Evolutionary conservation across 2,113 vertebrate species (phyloP).

Genomic region (Notothenia rossii): DNA sequence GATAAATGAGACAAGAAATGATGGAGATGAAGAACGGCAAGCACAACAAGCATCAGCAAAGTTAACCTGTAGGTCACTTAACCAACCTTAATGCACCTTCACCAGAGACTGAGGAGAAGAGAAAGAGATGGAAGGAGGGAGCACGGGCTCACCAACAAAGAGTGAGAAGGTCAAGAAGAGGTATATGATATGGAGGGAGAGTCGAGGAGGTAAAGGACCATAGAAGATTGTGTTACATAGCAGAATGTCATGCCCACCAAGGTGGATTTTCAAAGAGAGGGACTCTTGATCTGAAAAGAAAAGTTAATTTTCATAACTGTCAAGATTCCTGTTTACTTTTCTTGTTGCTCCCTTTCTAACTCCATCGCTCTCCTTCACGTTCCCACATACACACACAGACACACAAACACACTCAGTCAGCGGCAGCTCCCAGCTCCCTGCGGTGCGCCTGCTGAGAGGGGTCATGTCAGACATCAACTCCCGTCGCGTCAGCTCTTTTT

Average conservation of each 20-base stretch:
- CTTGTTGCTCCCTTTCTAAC: constrained; percentile 39
- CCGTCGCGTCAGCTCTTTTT: constrained; percentile 85
- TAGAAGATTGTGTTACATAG: constrained; percentile 69
- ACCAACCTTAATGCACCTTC: constrained; percentile 64
- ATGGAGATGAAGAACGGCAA: constrained; percentile 18
- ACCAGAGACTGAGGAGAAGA: constrained; percentile 44
- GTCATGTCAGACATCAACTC: constrained; percentile 91
- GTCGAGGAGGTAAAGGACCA: constrained; percentile 39
- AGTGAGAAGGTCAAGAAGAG: constrained; percentile 76
- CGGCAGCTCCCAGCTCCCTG: constrained; percentile 76
- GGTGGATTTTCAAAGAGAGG: constrained; percentile 31
- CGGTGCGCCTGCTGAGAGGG: constrained; percentile 84
- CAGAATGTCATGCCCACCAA: constrained; percentile 65
- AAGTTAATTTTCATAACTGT: constrained; percentile 11
- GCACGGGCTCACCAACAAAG: constrained; percentile 60
- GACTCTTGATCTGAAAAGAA: constrained; percentile 4
- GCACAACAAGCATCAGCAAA: constrained; percentile 18
- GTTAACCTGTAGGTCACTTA: constrained; percentile 70
- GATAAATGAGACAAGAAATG: constrained; percentile 48
- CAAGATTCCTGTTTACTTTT: constrained; percentile 3
- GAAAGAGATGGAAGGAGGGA: constrained; percentile 50
- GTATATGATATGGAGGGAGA: constrained; percentile 71
- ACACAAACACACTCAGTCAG: constrained; percentile 63
- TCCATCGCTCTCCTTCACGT: constrained; percentile 31
- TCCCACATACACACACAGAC: constrained; percentile 42